phyloP scores from a whole-genome alignment of 2,797 vertebrate species.

The Danio choprae region DNA sequence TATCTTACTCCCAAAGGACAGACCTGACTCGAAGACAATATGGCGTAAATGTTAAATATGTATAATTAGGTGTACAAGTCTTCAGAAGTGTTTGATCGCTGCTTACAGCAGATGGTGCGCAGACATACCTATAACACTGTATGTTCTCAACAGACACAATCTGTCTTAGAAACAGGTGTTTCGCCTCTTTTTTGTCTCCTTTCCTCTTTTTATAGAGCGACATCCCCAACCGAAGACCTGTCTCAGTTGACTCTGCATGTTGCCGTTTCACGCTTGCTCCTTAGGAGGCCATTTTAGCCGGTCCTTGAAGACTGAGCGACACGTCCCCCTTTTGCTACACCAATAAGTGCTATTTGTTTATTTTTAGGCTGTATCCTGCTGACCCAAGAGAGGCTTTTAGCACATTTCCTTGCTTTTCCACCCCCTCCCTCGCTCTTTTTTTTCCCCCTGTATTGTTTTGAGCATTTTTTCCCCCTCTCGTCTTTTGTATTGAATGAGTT shows the following conservation, averaged over 20 bases:
- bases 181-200: slow-evolving; percentile 16
- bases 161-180: slow-evolving; percentile 46
- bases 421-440: background rate
- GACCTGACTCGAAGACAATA: slow-evolving; percentile 14
- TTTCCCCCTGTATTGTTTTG: background rate
- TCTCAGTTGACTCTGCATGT: background rate
- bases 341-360: slow-evolving; percentile 46
- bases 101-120: slow-evolving; percentile 37
- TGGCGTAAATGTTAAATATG: slow-evolving; percentile 30
- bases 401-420: slow-evolving; percentile 31
- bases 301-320: slow-evolving; percentile 31
- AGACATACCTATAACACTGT: slow-evolving; percentile 36
- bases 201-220: slow-evolving; percentile 11
- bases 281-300: slow-evolving; percentile 27
- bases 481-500: slow-evolving; percentile 41
- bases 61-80: slow-evolving; percentile 42
- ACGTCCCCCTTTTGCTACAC: background rate
- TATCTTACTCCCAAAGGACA: slow-evolving; percentile 16
- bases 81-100: slow-evolving; percentile 1
- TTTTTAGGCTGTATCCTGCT: slow-evolving; percentile 41
- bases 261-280: slow-evolving; percentile 6
- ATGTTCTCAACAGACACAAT: slow-evolving; percentile 41
- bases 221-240: background rate
- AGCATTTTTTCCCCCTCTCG: background rate
- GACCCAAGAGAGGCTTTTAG: slow-evolving; percentile 51